Evolutionary conservation across 2,888 invertebrate species (phyloP), one percentile per base, ranked within the genome.

Genomic region (Eilema sororculum): DNA sequence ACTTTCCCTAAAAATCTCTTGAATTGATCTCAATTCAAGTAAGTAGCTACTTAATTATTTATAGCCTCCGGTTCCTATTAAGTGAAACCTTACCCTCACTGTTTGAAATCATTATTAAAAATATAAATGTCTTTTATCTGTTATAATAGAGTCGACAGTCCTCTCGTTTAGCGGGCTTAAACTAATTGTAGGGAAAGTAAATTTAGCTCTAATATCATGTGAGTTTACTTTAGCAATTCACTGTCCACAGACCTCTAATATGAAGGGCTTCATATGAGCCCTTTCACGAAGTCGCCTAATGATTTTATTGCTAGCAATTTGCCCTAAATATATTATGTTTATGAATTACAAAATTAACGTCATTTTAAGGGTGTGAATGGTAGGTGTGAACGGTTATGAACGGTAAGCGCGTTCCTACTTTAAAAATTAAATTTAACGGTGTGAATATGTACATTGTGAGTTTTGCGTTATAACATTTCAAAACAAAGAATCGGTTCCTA

Each of bases 211-310:
- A 62, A 61, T 13, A 20, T 33, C 37, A 68, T 58, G 56, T 68
- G 28, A 41, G 37, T 68, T 63, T 28, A 63, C 28, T 63, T 61
- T 33, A 24, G 61, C 33, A 46, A 66, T 59, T 59, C 41, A 61
- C 46, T 60, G 58, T 57, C 68, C 57, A 79, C 74, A 68, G 63
- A 67, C 65, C 66, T 67, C 70, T 78, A 72, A 72, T 78, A 72
- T 69, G 60, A 1, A 72, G 74, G 74, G 66, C 28, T 65, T 62
- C 61, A 46, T 69, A 73, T 72, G 66, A 70, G 69, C 57, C 78
- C 80, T 60, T 72, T 73, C 62, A 63, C 64, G 65, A 62, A 71
- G 66, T 68, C 59, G 63, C 59, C 67, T 80, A 78, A 72, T 80
- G 74, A 80, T 74, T 63, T 76, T 76, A 78, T 76, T 73, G 68